Evolutionary conservation across 2,797 vertebrate species (phyloP), one percentile per base, ranked within the genome.

Genomic region (Otolemur crassicaudatus): DNA sequence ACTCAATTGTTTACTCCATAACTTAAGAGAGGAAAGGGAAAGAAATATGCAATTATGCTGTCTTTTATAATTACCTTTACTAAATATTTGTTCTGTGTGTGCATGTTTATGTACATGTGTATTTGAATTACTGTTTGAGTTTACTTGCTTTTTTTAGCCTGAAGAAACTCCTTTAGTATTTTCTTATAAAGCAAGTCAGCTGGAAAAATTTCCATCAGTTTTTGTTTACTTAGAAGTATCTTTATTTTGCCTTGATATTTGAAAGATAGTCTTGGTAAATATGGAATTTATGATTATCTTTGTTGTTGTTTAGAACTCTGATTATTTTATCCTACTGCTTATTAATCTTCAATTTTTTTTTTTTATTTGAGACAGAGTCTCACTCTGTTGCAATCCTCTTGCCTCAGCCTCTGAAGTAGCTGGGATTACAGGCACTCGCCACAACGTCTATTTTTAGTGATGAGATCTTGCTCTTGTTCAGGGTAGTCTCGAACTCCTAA

Each of bases 231-330:
- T 53, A 13, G 12, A 70, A 58, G 73, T 49, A 20, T 60, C 58
- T 94, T 83, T 65, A 70, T 86, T 87, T 81, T 22, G 40, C 56
- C 69, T 85, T 89, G 22, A 49, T 75, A 70, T 75, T 70, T 90
- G 70, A 90, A 90, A 63, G 14, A 53, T 53, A 53, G 14, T 53
- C 49, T 16, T 53, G 49, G 49, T 53, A 53, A 14, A 53, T 53
- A 53, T 16, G 17, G 49, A 53, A 53, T 53, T 53, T 53, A 53
- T 4, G 1, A 53, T 53, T 53, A 53, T 16, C 49, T 53, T 53
- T 53, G 49, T 53, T 53, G 46, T 53, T 53, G 49, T 53, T 53
- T 53, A 53, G 49, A 53, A 53, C 14, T 53, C 17, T 53, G 49
- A 53, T 53, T 53, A 53, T 53, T 16, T 53, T 53, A 53, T 53